A percentile compares a stretch with the other conserved stretches of the same genome.
Evolutionary conservation across 1,140 invertebrate species (phyloP).

Genomic region (Ostrea denselamellosa): DNA sequence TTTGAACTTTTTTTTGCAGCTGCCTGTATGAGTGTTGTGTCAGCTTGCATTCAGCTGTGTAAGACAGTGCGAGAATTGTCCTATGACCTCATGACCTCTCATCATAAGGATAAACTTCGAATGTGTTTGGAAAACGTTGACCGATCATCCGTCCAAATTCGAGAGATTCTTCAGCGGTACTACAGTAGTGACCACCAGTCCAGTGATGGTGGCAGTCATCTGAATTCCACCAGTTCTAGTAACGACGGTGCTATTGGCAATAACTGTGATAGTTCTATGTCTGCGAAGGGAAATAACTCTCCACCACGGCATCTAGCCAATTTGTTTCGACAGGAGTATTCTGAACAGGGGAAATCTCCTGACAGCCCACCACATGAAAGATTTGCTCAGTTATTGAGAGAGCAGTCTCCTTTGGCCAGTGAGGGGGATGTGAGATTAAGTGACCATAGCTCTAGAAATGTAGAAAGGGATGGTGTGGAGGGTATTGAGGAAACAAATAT

Average conservation of each 20-base stretch:
- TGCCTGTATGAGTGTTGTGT: conserved; percentile 71
- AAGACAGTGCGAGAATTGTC: conserved; percentile 67
- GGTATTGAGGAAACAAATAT: not conserved
- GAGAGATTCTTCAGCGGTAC: conserved; percentile 62
- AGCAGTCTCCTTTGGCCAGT: conserved; percentile 13
- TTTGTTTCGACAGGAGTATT: conserved; percentile 24
- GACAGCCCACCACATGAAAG: conserved; percentile 25
- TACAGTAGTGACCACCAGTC: conserved; percentile 41
- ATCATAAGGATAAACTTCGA: conserved; percentile 64
- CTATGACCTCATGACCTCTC: conserved; percentile 61
- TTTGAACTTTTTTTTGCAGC: conserved; percentile 59
- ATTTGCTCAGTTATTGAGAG: conserved; percentile 12
- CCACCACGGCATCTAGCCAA: conserved; percentile 29
- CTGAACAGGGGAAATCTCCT: conserved; percentile 1
- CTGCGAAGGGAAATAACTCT: conserved; percentile 4
- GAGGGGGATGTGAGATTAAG: not conserved
- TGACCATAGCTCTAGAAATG: not conserved
- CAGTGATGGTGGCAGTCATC: not conserved
- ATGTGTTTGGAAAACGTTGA: conserved; percentile 67
- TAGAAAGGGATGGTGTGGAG: not conserved
- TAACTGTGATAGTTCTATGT: conserved; percentile 30
- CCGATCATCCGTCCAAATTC: conserved; percentile 61
- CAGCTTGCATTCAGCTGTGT: conserved; percentile 70
- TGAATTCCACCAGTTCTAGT: not conserved
- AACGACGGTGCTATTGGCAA: not conserved